These are phyloP conservation scores for Caenorhabditis sp. DNA, from an alignment of 2,888 invertebrate genomes.

Conservation along the genomic window DNA sequence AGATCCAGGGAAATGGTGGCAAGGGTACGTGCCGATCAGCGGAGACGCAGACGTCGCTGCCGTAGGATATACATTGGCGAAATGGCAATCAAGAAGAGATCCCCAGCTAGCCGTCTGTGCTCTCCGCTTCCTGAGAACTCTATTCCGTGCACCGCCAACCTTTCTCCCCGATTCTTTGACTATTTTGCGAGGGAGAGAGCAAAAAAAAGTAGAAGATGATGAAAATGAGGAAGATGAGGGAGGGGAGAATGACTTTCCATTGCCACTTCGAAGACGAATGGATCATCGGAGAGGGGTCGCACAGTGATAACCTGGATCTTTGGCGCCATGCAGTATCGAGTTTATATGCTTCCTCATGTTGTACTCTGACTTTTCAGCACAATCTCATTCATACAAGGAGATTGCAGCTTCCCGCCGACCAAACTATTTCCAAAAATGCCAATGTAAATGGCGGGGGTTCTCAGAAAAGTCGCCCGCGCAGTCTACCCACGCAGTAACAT, in stretches of 20 bases:
- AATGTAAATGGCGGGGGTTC: slow-evolving; percentile 21
- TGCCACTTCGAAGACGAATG: slow-evolving; percentile 18
- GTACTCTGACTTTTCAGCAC: too few relatives aligned
- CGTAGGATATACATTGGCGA: slow-evolving; percentile 39
- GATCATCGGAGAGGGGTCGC: slow-evolving; percentile 24
- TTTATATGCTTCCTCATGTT: too few relatives aligned
- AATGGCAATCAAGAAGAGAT: slow-evolving; percentile 53
- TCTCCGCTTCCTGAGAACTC: background rate
- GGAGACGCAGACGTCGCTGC: slow-evolving; percentile 31
- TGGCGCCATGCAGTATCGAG: too few relatives aligned
- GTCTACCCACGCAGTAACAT: slow-evolving; percentile 47
- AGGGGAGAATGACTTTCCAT: background rate
- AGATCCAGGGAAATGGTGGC: slow-evolving; percentile 9
- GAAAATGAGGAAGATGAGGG: slow-evolving; percentile 19
- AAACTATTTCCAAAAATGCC: too few relatives aligned
- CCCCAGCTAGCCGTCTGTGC: slow-evolving; percentile 26
- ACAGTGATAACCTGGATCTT: slow-evolving; percentile 6
- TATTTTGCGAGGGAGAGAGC: slow-evolving; percentile 23
- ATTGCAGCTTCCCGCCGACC: too few relatives aligned
- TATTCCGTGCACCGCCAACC: slow-evolving; percentile 22
- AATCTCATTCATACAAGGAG: too few relatives aligned
- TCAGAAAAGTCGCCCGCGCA: slow-evolving; percentile 26
- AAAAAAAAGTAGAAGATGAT: slow-evolving; percentile 49
- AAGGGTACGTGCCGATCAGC: slow-evolving; percentile 21
- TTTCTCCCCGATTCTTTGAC: slow-evolving; percentile 18